phyloP scores from a whole-genome alignment of 2,113 vertebrate genomes.

The Tragelaphus strepsiceros region DNA sequence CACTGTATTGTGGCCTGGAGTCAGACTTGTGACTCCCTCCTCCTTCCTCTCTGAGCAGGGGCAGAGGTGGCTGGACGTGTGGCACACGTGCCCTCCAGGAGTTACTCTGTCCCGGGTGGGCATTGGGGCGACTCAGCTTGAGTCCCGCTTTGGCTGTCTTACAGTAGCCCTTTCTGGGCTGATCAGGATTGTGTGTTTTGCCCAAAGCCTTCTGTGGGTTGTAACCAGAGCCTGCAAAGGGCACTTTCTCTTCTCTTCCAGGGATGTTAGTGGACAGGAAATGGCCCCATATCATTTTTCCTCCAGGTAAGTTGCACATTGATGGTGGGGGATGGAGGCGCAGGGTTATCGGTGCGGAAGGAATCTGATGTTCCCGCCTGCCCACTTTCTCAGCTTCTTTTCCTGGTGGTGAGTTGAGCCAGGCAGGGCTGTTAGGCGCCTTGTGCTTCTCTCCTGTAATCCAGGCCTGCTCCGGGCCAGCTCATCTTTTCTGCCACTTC shows the following conservation, averaged over 20 bases:
- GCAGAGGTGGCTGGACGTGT: neutral
- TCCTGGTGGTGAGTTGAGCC: neutral
- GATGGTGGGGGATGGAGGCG: neutral
- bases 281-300: neutral
- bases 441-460: neutral
- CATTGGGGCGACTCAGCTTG: rapidly evolving
- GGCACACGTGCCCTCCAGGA: neutral
- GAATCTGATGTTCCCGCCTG: too few species aligned
- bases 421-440: neutral
- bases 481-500: neutral
- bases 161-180: neutral
- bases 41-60: neutral
- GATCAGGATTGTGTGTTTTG: neutral
- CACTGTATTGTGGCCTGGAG: neutral
- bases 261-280: neutral
- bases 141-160: too few species aligned
- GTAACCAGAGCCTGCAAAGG: neutral
- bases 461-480: too few species aligned
- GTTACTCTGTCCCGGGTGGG: neutral
- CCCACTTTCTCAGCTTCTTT: neutral
- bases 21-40: neutral
- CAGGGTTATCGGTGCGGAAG: neutral
- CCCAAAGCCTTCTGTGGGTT: neutral
- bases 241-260: neutral
- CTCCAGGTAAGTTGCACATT: neutral